Conservation (phyloP, 1,140 invertebrate species). For the Hesperophylax magnus region DNA sequence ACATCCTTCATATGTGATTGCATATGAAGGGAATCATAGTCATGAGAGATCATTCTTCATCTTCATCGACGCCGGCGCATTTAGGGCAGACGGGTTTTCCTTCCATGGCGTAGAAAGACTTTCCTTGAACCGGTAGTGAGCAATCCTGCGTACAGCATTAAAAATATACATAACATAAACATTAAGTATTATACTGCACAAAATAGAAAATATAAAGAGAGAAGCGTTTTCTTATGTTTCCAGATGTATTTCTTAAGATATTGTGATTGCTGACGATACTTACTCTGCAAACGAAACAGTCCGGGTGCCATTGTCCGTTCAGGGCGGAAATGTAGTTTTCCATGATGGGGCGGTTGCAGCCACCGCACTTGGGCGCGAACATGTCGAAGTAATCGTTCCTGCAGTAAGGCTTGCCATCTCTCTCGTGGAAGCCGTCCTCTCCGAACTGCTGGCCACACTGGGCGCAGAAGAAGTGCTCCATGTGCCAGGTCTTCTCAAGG, state of each 20-base stretch:
- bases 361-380: slow-evolving; percentile 99
- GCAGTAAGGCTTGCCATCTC: slow-evolving; percentile 95
- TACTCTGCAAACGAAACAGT: slow-evolving; percentile 99
- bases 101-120: slow-evolving; percentile 96
- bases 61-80: slow-evolving; percentile 91
- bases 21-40: slow-evolving; percentile 42
- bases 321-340: slow-evolving; percentile 99
- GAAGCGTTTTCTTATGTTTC: background rate
- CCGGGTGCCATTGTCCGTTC: slow-evolving; percentile 98
- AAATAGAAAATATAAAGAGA: background rate
- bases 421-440: slow-evolving; percentile 96
- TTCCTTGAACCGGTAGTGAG: slow-evolving; percentile 90
- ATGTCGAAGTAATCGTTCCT: slow-evolving; percentile 97
- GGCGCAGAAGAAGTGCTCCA: slow-evolving; percentile 99
- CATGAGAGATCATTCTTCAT: slow-evolving; percentile 76
- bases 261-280: slow-evolving; percentile 65
- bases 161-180: slow-evolving; percentile 28
- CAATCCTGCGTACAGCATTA: slow-evolving; percentile 81
- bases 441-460: slow-evolving; percentile 98
- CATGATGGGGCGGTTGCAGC: slow-evolving; percentile 97
- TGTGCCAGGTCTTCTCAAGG: slow-evolving; percentile 98
- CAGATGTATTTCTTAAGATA: slow-evolving; percentile 25
- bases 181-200: background rate
- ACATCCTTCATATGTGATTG: slow-evolving; percentile 59
- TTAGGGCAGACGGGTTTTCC: slow-evolving; percentile 91